Base-by-base conservation (phyloP, 2,797 vertebrate species). In the Poeciliopsis infans region DNA sequence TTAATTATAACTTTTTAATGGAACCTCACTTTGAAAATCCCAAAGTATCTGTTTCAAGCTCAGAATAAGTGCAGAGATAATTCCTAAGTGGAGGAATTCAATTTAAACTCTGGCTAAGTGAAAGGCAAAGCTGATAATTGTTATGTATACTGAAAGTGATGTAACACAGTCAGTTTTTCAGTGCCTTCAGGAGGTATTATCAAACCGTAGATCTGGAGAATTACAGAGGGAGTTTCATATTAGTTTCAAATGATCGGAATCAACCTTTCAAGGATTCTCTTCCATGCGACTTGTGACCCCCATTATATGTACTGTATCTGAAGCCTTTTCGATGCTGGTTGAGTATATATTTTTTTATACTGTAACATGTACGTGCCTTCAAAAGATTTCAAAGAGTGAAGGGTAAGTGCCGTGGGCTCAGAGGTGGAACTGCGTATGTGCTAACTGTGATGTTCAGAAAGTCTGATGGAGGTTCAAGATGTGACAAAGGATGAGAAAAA, bases 331-430 rank as follows among this genome's bases (percentile, higher is more conserved):
- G 87, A 90, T 89, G 78, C 82, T 85, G 87, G 83, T 85, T 59
- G 80, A 84, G 57, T 86, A 87, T 45, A 45, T 31, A 39, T 41
- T 41, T 7, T 92, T 91, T 91, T 85, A 88, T 93, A 91, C 49
- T 87, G 78, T 82, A 87, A 80, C 46, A 88, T 86, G 86, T 79
- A 84, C 74, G 91, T 94, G 92, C 93, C 93, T 93, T 94, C 82
- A 81, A 85, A 86, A 75, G 71, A 87, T 77, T 80, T 72, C 57
- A 82, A 79, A 79, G 76, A 75, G 79, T 82, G 61, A 71, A 77
- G 61, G 68, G 79, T 71, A 79, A 80, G 68, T 46, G 68, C 7
- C 25, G 68, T 71, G 75, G 78, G 72, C 82, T 87, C 78, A 71
- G 75, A 83, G 85, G 47, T 77, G 86, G 89, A 89, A 85, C 76